Evolutionary conservation across 1,140 invertebrate species (phyloP), one percentile per base, ranked within the genome.

Genomic region (Galendromus occidentalis): DNA sequence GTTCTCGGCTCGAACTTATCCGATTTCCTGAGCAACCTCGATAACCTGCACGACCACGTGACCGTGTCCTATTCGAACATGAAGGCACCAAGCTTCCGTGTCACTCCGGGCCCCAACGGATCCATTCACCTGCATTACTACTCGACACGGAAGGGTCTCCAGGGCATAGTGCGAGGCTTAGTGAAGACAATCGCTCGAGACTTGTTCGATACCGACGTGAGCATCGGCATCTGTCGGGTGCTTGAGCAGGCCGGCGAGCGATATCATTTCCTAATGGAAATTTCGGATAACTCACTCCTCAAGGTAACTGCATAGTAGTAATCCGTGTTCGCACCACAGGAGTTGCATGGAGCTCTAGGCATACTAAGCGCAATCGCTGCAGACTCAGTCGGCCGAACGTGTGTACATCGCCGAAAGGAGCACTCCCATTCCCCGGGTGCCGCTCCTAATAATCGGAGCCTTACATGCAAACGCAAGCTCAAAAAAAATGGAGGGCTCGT

Each of bases 11-110:
- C 84, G 65, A 82, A 89, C 75, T 77, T 90, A 66, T 80, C 84
- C 63, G 86, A 87, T 67, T 90, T 91, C 74, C 76, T 91, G 1
- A 87, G 84, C 42, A 88, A 87, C 14, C 75, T 91, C 64, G 90
- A 93, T 72, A 88, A 90, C 66, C 86, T 94, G 1, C 88, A 92
- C 71, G 89, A 93, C 29, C 70, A 71, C 65, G 51, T 71, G 33
- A 66, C 41, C 44, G 63, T 69, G n/a, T 59, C 69, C 30, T 71
- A 65, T 66, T 67, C 64, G 25, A 71, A 69, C 42, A 77, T 78
- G 75, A 70, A 73, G 22, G 73, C 76, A 30, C 76, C 77, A 0
- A 76, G 74, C 33, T 78, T 78, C 70, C 72, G 77, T 44, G 78
- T 77, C 65, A 72, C 74, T 1, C 66, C 64, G 14, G 69, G 72